Percentiles rank a stretch among this genome's conserved stretches.
phyloP scores from a whole-genome alignment of 2,888 invertebrate species.

The Andrena bicolor region DNA sequence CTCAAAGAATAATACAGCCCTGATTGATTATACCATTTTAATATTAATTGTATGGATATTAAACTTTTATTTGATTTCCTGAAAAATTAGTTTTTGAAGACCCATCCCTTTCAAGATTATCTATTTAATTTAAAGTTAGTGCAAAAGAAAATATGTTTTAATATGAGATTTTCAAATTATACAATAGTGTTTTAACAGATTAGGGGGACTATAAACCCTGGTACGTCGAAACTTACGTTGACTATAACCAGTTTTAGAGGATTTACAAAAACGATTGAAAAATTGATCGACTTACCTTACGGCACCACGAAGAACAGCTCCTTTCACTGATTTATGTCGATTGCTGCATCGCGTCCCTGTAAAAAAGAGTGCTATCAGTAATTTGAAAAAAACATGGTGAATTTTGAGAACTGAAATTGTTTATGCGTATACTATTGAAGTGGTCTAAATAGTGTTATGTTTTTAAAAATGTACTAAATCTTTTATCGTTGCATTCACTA shows the following conservation, averaged over 20 bases:
- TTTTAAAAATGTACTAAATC: no score
- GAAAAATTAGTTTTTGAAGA: no score
- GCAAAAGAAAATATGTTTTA: neutral
- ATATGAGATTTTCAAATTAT: neutral
- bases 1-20: no score
- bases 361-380: neutral
- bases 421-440: neutral
- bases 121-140: neutral
- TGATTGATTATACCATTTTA: no score
- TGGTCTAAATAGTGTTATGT: no score
- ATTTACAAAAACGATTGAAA: neutral
- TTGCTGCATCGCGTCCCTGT: neutral
- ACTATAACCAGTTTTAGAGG: neutral
- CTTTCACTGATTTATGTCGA: neutral
- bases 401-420: neutral
- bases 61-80: no score
- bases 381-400: neutral
- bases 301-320: neutral
- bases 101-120: no score
- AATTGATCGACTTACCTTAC: conserved; percentile 3
- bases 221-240: neutral
- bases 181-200: no score
- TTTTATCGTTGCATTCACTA: no score
- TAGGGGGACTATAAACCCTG: neutral
- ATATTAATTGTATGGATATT: no score